Evolutionary conservation across 2,888 invertebrate genomes (phyloP), one percentile per base, ranked within the genome.

Genomic region (Tortricodes alternella): DNA sequence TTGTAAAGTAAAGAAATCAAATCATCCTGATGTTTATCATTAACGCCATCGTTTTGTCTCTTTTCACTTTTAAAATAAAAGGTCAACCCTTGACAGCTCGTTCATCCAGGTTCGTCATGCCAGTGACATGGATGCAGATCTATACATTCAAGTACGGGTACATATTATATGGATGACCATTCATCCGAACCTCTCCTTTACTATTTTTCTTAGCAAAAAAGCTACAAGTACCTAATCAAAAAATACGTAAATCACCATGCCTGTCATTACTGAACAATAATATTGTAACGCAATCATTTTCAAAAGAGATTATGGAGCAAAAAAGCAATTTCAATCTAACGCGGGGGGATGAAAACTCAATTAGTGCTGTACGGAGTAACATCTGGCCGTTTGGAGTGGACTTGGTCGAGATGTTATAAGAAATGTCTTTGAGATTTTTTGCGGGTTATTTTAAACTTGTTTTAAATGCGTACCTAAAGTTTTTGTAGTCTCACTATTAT

Each of bases 301-400:
- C 53, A 38, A 51, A 64, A 60, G 60, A 63, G 59, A 64, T 62
- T 62, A 63, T 58, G 27, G 50, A 43, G 55, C 53, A 55, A 62
- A 62, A 64, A 64, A 64, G 62, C 60, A 61, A 64, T 64, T 64
- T 66, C 51, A 58, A 60, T 63, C 58, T 51, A 61, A 55, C 58
- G 52, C 62, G 66, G 70, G 72, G 75, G 76, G 78, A 76, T 76
- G 72, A 73, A 75, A 80, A 80, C 76, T 78, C 71, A 75, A 79
- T 80, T 79, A 78, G 66, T 66, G 58, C 61, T 65, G 67, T 67
- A 68, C 66, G 67, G 65, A 27, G 67, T 66, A 70, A 74, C 80
- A 80, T 78, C 80, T 80, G 79, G 77, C 71, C 59, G 58, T 24
- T 35, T 34, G 27, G 23, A 49, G 29, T 44, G 43, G 44, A 52